Base-by-base conservation (phyloP, 2,888 invertebrate species). In the Gisinianus flammeolus region DNA sequence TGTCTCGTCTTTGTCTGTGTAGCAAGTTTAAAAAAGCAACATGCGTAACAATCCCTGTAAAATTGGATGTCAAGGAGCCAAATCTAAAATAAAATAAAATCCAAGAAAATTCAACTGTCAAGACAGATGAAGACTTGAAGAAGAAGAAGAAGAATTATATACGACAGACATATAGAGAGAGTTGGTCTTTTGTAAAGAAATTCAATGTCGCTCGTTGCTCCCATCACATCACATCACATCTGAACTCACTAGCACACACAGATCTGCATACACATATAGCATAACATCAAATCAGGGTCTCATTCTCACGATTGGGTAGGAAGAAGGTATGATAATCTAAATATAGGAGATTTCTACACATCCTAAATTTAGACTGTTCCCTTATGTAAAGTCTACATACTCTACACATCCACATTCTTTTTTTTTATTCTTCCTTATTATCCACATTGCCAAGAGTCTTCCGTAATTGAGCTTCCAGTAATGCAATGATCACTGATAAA, bases 321-420 rank as follows among this genome's bases (percentile, higher is more conserved):
- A 28, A n/a, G n/a, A n/a, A 8, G 64, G 64, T 64, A 64, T 28
- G 64, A 28, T 64, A 24, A 64, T 64, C 64, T 64, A 64, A 64
- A 64, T 64, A 10, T 64, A 64, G 64, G 26, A 56, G 56, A 56
- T 12, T 56, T 56, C 56, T 56, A 56, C 56, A n/a, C 22, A 19
- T 4, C 19, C 56, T 56, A 56, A 56, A 56, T 56, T 56, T 56
- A 56, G 56, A 56, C 56, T 4, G 3, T 6, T 12, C 22, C n/a
- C 22, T 4, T n/a, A n/a, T n/a, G n/a, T n/a, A n/a, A n/a, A n/a
- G n/a, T n/a, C n/a, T n/a, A n/a, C n/a, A n/a, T n/a, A n/a, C n/a
- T n/a, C n/a, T n/a, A n/a, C n/a, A n/a, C n/a, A n/a, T n/a, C n/a
- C n/a, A n/a, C n/a, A n/a, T n/a, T n/a, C n/a, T n/a, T n/a, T n/a